Evolutionary conservation across 1,140 invertebrate genomes (phyloP).

Genomic region (Melitaea cinxia): DNA sequence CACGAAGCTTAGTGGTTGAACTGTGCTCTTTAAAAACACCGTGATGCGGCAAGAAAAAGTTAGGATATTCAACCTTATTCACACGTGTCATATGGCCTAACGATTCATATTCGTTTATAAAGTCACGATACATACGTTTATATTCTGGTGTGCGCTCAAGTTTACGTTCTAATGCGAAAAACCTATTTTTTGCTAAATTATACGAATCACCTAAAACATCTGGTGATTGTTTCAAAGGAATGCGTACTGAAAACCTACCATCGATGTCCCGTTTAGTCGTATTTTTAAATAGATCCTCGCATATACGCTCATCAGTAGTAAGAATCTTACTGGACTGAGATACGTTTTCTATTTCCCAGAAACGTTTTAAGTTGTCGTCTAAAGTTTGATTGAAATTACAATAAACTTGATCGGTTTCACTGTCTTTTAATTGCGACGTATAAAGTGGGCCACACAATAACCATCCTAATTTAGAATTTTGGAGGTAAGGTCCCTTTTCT

Average conservation of each 20-base stretch:
- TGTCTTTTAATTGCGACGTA: too few relatives aligned
- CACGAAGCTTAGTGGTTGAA: background rate
- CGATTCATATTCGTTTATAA: background rate
- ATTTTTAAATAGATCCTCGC: background rate
- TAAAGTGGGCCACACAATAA: too few relatives aligned
- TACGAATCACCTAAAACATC: conserved; percentile 4
- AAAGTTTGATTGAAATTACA: too few relatives aligned
- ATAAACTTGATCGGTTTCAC: too few relatives aligned
- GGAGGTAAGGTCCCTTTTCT: conserved; percentile 40
- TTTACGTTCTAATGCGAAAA: conserved; percentile 2
- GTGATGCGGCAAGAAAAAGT: conserved; percentile 7
- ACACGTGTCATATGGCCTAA: conserved; percentile 10
- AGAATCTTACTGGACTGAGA: too few relatives aligned
- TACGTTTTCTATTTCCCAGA: conserved; percentile 1
- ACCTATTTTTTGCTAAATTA: background rate
- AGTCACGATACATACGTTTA: background rate
- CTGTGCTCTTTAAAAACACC: background rate
- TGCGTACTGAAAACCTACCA: background rate
- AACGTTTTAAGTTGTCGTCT: conserved; percentile 16
- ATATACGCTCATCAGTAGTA: background rate
- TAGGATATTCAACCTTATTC: background rate
- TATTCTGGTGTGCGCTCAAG: conserved; percentile 5
- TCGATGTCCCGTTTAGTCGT: background rate
- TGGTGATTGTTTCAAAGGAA: conserved; percentile 5
- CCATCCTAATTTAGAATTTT: conserved; percentile 44